Evolutionary conservation across 2,888 invertebrate species (phyloP).

Genomic region (Tanytarsus gracilentus): DNA sequence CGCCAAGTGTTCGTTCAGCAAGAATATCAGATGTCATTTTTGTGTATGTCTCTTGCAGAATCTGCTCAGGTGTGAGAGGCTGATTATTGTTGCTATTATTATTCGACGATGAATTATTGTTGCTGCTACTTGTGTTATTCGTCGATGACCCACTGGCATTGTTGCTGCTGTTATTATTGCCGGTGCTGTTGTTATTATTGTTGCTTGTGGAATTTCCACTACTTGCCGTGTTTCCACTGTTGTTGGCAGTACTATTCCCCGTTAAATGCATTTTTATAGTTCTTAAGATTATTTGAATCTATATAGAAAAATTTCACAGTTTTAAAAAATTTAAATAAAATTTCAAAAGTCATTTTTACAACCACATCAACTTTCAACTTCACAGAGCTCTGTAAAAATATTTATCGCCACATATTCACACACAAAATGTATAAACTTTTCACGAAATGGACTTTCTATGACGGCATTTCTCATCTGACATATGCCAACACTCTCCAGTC

Average conservation of each 20-base stretch:
- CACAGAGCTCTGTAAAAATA: too few species aligned
- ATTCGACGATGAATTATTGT: slow-evolving; percentile 36
- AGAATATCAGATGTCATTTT: slow-evolving; percentile 86
- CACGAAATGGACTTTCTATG: too few species aligned
- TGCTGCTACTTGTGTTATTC: slow-evolving; percentile 34
- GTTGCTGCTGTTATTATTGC: slow-evolving; percentile 34
- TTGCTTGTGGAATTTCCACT: slow-evolving; percentile 29
- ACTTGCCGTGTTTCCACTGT: not conserved
- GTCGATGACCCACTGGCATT: slow-evolving; percentile 33
- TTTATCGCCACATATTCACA: too few species aligned
- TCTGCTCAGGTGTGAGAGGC: slow-evolving; percentile 57
- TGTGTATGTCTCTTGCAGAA: slow-evolving; percentile 73
- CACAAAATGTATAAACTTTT: too few species aligned
- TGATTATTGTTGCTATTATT: slow-evolving; percentile 54
- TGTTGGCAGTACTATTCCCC: slow-evolving; percentile 13
- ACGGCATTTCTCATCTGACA: too few species aligned
- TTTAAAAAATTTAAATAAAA: not conserved
- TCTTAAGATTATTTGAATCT: not conserved
- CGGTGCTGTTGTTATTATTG: slow-evolving; percentile 32
- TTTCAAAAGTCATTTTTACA: slow-evolving; percentile 2
- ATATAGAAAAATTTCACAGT: slow-evolving; percentile 1
- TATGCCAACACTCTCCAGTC: too few species aligned
- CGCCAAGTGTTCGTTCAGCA: slow-evolving; percentile 77
- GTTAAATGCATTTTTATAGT: slow-evolving; percentile 26
- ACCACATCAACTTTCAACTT: not conserved